A percentile compares a stretch with the other conserved stretches of the same genome.
These are phyloP conservation scores for Ctenicera cuprea DNA, from an alignment of 2,888 invertebrate species.

Conservation along the genomic window DNA sequence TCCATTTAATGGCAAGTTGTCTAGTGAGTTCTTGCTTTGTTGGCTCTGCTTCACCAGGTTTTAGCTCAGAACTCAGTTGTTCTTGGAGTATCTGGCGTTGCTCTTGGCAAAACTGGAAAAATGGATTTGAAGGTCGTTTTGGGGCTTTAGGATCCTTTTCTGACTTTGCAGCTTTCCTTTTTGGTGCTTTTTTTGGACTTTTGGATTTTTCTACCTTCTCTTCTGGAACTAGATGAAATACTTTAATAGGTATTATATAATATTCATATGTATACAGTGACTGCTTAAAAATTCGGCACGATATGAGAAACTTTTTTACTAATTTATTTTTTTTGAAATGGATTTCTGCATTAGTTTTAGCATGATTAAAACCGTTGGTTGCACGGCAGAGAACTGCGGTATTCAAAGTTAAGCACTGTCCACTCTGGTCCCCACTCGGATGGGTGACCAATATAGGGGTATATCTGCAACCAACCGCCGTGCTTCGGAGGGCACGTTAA, in stretches of 20 bases:
- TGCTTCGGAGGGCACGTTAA: no score
- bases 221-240: conserved; percentile 55
- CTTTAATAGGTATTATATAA: neutral
- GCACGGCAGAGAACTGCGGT: no score
- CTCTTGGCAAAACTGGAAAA: conserved; percentile 88
- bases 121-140: conserved; percentile 87
- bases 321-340: no score
- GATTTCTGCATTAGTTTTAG: no score
- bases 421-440: no score
- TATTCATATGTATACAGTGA: no score
- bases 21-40: conserved; percentile 85
- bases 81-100: conserved; percentile 84
- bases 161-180: conserved; percentile 76
- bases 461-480: no score
- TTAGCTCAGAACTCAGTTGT: conserved; percentile 76
- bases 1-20: conserved; percentile 85
- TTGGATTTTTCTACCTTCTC: conserved; percentile 65
- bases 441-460: no score
- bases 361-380: no score
- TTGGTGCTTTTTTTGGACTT: conserved; percentile 71
- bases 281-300: no score
- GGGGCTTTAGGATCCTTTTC: conserved; percentile 85
- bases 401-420: no score
- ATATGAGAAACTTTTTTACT: no score
- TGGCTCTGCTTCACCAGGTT: conserved; percentile 80